A percentile compares a stretch with the other conserved stretches of the same genome.
Conservation (phyloP, 2,797 vertebrate genomes). For the Anolis apletophallus region DNA sequence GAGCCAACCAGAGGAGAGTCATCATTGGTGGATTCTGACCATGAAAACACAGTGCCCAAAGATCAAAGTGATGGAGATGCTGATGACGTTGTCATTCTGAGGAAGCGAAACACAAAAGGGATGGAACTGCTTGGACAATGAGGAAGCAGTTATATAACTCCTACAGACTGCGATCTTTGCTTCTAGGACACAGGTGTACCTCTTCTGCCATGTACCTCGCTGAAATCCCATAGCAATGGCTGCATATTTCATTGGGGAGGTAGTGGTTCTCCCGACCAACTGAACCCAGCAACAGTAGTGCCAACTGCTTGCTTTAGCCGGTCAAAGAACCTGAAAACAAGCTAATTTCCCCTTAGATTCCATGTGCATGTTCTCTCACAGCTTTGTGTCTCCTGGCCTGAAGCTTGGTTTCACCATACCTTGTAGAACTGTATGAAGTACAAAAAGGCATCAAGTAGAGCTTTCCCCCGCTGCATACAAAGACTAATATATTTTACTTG, state of each 20-base stretch:
- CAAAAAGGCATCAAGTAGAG: not conserved
- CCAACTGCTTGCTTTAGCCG: slow-evolving; percentile 23
- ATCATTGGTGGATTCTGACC: slow-evolving; percentile 63
- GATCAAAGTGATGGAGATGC: slow-evolving; percentile 25
- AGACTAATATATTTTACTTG: not conserved
- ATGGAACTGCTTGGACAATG: slow-evolving; percentile 55
- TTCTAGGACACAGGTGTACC: slow-evolving; percentile 8
- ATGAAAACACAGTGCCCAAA: slow-evolving; percentile 44
- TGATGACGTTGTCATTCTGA: slow-evolving; percentile 60
- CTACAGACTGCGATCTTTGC: not conserved
- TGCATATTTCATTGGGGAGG: slow-evolving; percentile 26
- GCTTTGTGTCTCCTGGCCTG: not conserved
- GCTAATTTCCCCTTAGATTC: not conserved
- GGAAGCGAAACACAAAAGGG: slow-evolving; percentile 79
- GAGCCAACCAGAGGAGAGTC: slow-evolving; percentile 74
- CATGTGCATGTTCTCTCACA: not conserved
- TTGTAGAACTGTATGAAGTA: not conserved
- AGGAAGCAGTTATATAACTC: not conserved
- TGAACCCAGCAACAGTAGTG: not conserved
- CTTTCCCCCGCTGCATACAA: not conserved
- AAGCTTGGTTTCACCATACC: not conserved
- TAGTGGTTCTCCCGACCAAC: not conserved
- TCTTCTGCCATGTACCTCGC: not conserved
- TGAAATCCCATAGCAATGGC: not conserved
- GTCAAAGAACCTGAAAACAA: slow-evolving; percentile 17